These are phyloP conservation scores for Acheta domesticus DNA, from an alignment of 2,888 invertebrate species.

Conservation along the genomic window DNA sequence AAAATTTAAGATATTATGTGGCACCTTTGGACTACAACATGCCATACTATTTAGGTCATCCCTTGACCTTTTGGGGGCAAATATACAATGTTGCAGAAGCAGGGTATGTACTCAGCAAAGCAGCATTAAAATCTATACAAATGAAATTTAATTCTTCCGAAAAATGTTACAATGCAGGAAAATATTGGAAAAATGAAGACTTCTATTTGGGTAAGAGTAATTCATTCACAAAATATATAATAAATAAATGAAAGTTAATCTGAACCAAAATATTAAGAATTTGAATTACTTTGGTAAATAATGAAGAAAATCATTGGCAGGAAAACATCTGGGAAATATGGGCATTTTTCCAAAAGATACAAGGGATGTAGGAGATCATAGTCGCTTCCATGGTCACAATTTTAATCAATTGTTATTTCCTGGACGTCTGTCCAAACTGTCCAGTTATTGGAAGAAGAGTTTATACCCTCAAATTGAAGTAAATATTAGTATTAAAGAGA, in stretches of 20 bases:
- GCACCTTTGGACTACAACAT: conserved; percentile 49
- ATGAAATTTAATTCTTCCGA: conserved; percentile 47
- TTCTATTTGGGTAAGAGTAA: conserved; percentile 52
- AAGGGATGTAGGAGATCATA: conserved; percentile 51
- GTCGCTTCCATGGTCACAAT: conserved; percentile 54
- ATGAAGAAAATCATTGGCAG: conserved; percentile 41
- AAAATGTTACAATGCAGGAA: conserved; percentile 50
- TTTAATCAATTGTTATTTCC: conserved; percentile 48
- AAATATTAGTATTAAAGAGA: background rate
- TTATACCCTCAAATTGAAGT: conserved; percentile 48
- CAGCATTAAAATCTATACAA: conserved; percentile 48
- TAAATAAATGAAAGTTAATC: background rate
- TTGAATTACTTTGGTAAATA: too few relatives aligned
- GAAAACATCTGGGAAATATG: conserved; percentile 52
- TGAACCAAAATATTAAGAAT: background rate
- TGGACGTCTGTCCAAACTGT: conserved; percentile 45
- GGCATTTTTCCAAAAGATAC: conserved; percentile 48
- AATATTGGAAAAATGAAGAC: conserved; percentile 57
- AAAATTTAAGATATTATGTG: conserved; percentile 54
- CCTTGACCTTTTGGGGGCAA: conserved; percentile 54
- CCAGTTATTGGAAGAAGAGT: conserved; percentile 52
- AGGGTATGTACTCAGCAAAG: conserved; percentile 56
- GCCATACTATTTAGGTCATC: conserved; percentile 55
- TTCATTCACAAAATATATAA: conserved; percentile 4
- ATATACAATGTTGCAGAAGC: conserved; percentile 55